phyloP scores from a whole-genome alignment of 1,140 invertebrate genomes.

The Apis cerana region DNA sequence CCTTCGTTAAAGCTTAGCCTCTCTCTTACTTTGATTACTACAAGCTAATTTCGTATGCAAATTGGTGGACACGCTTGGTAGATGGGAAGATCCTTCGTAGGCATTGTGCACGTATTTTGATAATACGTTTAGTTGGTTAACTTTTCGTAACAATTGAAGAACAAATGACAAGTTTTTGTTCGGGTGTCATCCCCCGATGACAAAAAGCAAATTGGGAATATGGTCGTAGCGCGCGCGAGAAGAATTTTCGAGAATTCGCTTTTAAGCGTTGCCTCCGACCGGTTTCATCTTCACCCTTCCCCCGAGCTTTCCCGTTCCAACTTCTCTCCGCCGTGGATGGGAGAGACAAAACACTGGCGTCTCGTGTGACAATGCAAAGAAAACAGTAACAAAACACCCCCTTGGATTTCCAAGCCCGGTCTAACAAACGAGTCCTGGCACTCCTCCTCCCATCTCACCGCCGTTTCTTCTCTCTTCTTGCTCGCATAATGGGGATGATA shows the following conservation, averaged over 20 bases:
- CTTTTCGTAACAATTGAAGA: no score
- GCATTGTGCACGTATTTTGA: no score
- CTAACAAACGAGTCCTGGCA: conserved; percentile 77
- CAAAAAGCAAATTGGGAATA: conserved; percentile 57
- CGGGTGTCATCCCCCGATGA: background rate
- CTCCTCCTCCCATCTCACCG: conserved; percentile 56
- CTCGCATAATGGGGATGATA: conserved; percentile 66
- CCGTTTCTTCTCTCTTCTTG: conserved; percentile 6
- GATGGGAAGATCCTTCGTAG: background rate
- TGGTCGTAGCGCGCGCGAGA: conserved; percentile 44
- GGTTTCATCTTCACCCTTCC: conserved; percentile 47
- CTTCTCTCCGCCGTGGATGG: conserved; percentile 28
- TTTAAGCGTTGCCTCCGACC: conserved; percentile 51
- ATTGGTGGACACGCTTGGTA: background rate
- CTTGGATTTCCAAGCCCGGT: conserved; percentile 61
- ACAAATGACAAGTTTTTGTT: no score
- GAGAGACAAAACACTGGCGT: conserved; percentile 59
- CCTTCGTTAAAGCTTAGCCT: background rate
- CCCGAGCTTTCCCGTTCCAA: conserved; percentile 13
- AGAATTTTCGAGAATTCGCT: conserved; percentile 27
- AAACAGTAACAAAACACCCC: conserved; percentile 70
- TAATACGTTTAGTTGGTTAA: no score
- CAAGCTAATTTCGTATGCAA: background rate
- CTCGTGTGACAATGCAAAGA: conserved; percentile 66
- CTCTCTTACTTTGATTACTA: background rate